A percentile compares a stretch with the other conserved stretches of the same genome.
phyloP scores from a whole-genome alignment of 2,113 vertebrate species.

The Psittacula cyanocephala region DNA sequence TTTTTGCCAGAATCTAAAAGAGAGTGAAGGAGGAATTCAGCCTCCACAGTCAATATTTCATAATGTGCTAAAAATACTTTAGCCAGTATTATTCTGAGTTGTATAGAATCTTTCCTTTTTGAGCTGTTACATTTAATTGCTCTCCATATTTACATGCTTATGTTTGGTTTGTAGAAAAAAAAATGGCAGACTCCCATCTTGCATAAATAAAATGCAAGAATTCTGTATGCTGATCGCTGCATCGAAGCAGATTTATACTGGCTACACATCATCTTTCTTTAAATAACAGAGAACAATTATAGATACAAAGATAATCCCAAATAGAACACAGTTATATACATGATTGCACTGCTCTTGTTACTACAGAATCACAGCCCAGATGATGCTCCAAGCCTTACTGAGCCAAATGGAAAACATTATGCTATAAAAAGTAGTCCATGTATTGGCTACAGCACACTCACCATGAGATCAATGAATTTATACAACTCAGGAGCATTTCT shows the following conservation, averaged over 20 bases:
- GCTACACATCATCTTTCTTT: background rate
- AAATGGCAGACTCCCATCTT: background rate
- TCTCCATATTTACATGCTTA: background rate
- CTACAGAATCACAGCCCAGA: background rate
- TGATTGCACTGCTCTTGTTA: background rate
- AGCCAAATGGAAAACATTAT: background rate
- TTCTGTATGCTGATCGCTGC: background rate
- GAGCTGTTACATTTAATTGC: background rate
- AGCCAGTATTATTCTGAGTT: background rate
- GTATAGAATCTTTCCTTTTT: background rate
- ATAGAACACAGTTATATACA: background rate
- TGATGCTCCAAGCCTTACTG: background rate
- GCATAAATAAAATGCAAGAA: background rate
- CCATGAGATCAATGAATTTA: background rate
- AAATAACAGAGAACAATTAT: background rate
- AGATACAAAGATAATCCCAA: background rate
- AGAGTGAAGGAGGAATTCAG: background rate
- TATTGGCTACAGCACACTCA: background rate
- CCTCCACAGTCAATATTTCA: background rate
- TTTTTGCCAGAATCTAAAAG: background rate
- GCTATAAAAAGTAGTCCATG: background rate
- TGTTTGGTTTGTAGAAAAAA: background rate
- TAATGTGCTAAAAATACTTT: background rate
- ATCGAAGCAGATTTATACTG: background rate
- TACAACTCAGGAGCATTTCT: background rate